Percentiles rank a stretch among this genome's conserved stretches.
These are phyloP conservation scores for Tromatobia lineatoria DNA, from an alignment of 2,888 invertebrate species.

Conservation along the genomic window DNA sequence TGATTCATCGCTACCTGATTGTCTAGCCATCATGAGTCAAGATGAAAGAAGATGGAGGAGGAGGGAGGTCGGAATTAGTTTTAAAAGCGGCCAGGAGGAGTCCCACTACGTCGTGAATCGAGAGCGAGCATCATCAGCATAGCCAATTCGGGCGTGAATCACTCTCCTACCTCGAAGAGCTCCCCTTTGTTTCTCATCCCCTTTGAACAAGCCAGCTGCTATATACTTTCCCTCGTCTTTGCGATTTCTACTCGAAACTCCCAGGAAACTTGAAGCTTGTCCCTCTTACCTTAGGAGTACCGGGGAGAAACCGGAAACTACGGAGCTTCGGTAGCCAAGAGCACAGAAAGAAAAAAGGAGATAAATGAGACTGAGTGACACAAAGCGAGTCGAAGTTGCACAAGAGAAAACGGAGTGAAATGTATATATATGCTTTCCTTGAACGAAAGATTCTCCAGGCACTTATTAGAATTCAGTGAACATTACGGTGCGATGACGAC, in stretches of 20 bases:
- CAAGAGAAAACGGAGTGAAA: neutral
- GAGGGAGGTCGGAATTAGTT: slow-evolving; percentile 31
- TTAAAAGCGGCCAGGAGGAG: neutral
- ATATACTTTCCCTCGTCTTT: slow-evolving; percentile 2
- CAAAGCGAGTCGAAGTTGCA: slow-evolving; percentile 4
- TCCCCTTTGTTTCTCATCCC: slow-evolving; percentile 35
- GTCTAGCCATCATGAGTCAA: neutral
- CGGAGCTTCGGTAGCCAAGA: neutral
- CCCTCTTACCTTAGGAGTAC: neutral
- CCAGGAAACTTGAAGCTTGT: slow-evolving; percentile 5
- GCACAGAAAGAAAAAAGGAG: slow-evolving; percentile 16
- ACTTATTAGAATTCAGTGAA: slow-evolving; percentile 69
- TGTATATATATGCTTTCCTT: neutral
- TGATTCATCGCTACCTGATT: slow-evolving; percentile 24
- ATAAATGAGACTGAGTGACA: slow-evolving; percentile 28
- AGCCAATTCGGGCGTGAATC: slow-evolving; percentile 33
- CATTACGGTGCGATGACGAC: slow-evolving; percentile 42
- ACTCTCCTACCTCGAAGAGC: slow-evolving; percentile 7
- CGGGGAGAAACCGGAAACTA: slow-evolving; percentile 1
- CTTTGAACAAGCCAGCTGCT: slow-evolving; percentile 22
- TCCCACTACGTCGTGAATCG: neutral
- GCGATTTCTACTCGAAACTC: slow-evolving; percentile 7
- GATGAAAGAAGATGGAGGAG: slow-evolving; percentile 1
- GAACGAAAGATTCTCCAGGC: neutral
- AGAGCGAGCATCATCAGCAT: slow-evolving; percentile 32